Conservation (phyloP, 2,113 vertebrate species). For the Pycnonotus jocosus region DNA sequence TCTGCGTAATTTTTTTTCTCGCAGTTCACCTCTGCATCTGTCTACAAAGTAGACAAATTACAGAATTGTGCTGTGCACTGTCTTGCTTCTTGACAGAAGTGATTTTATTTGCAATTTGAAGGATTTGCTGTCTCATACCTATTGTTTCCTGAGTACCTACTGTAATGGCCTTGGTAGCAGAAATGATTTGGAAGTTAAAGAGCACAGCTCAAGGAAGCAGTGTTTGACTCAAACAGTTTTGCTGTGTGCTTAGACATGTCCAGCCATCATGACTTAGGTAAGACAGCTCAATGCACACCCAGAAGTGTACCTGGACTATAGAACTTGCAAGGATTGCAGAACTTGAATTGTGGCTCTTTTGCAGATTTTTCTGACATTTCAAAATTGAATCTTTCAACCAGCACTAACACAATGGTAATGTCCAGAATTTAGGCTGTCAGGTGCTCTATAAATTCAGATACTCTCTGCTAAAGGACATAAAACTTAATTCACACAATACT, state of each 20-base stretch:
- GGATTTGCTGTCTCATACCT: neutral
- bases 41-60: neutral
- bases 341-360: neutral
- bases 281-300: neutral
- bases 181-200: neutral
- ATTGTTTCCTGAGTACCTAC: neutral
- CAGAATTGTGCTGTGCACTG: neutral
- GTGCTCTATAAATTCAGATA: neutral
- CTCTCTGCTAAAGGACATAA: neutral
- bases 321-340: neutral
- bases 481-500: neutral
- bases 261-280: neutral
- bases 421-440: neutral
- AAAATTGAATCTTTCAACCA: neutral
- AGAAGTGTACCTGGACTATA: neutral
- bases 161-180: neutral
- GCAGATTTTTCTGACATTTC: neutral
- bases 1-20: neutral
- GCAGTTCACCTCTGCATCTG: neutral
- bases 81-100: neutral
- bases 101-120: neutral
- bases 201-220: neutral
- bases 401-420: neutral
- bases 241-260: neutral
- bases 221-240: neutral